Evolutionary conservation across 37 sponge, comb jelly and placozoan genomes (phyloP), one percentile per base, ranked within the genome.

Genomic region (Haliclona indistincta): DNA sequence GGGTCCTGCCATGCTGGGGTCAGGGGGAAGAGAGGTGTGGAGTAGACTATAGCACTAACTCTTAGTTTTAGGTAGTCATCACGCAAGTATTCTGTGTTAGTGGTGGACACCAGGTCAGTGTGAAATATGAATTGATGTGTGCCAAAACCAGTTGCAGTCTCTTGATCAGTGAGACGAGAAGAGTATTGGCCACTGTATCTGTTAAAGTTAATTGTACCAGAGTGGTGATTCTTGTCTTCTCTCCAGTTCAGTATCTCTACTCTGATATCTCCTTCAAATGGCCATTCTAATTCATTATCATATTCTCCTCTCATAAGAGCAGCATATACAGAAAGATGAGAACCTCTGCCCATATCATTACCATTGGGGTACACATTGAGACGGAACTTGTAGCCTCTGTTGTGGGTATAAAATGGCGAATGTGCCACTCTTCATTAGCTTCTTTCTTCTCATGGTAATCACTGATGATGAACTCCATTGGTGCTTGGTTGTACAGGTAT

Each of bases 241-340:
- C 60, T 20, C 28, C n/a, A 26, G n/a, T 58, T 58, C 26, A 58
- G 60, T 20, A 58, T 7, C 60, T 58, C 26, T n/a, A 58, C 25
- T 8, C 26, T 58, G 25, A 58, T 26, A 26, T 58, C n/a, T 6
- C 26, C 60, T 25, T 26, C 26, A 26, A 58, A 58, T 6, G 60
- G 60, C 60, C 60, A 58, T n/a, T 58, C 60, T 26, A 58, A 26
- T n/a, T 58, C 25, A 58, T 58, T 26, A 20, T 58, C 60, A 58
- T 58, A 58, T 58, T 58, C 60, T 6, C 60, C 60, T 6, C 60
- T 20, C 6, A 58, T 26, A n/a, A 58, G 60, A 20, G 11, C 11
- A 8, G n/a, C 6, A 20, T 25, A 58, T 8, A 58, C 60, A 58
- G 60, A 58, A 6, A 58, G 13, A 26, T 58, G 60, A 6, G 60